Evolutionary conservation across 2,888 invertebrate species (phyloP).

Genomic region (Lithophane semibrunnea): DNA sequence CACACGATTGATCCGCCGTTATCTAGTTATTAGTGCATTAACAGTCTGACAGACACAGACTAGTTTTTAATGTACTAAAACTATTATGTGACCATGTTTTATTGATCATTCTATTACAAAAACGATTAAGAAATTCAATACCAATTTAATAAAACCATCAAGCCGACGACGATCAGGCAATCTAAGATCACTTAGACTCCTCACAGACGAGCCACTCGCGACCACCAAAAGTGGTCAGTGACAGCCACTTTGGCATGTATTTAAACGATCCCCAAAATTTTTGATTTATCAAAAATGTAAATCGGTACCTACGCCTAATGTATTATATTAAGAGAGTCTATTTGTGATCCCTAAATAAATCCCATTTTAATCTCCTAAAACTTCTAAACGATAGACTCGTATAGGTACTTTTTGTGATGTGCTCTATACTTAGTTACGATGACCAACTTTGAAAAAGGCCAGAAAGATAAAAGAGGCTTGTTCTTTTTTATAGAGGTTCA

Average conservation of each 20-base stretch:
- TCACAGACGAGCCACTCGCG: not conserved
- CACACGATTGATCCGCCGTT: not conserved
- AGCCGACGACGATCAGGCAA: slow-evolving; percentile 9
- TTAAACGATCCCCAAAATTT: not conserved
- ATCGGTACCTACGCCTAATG: not conserved
- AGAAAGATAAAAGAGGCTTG: not conserved
- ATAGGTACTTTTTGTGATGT: not conserved
- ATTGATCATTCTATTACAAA: slow-evolving; percentile 21
- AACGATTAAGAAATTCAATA: slow-evolving; percentile 39
- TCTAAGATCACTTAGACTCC: not conserved
- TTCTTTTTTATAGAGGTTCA: not conserved
- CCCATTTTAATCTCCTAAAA: not conserved
- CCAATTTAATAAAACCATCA: slow-evolving; percentile 15
- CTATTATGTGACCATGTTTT: slow-evolving; percentile 2
- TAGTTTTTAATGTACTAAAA: not conserved
- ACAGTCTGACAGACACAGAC: too few relatives aligned
- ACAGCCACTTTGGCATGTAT: not conserved
- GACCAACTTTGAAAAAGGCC: not conserved
- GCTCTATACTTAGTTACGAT: not conserved
- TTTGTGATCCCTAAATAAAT: not conserved
- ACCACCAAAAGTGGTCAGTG: not conserved
- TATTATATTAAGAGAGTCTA: not conserved
- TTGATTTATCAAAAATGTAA: not conserved
- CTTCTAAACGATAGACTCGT: not conserved
- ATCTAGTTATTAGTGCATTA: not conserved